These are phyloP conservation scores for Homalodisca vitripennis DNA, from an alignment of 1,140 invertebrate genomes.

Conservation along the genomic window DNA sequence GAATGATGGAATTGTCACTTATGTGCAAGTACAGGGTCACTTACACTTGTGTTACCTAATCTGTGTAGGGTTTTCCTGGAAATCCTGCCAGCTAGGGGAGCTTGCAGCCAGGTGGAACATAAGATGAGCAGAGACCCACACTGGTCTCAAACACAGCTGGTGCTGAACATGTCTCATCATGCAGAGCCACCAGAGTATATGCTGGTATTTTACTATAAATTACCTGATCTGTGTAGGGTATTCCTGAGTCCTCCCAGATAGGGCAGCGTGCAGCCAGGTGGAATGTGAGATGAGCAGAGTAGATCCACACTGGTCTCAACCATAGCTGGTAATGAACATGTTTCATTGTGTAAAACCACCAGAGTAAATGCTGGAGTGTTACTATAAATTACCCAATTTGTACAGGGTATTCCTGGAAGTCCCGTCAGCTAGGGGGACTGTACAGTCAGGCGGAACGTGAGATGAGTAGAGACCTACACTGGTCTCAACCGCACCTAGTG, in stretches of 20 bases:
- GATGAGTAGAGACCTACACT: neutral
- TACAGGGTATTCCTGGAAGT: neutral
- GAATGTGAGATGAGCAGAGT: no score
- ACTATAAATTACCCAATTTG: neutral
- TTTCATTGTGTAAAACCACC: neutral
- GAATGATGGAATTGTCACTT: no score
- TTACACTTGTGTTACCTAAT: no score
- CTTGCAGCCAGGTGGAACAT: neutral
- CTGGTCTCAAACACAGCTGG: neutral
- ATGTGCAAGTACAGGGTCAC: no score
- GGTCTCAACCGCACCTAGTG: neutral
- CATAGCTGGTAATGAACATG: neutral
- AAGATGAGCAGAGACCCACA: neutral
- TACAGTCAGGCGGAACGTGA: neutral
- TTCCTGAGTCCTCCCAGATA: no score
- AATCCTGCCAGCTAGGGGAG: neutral
- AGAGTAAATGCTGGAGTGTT: neutral
- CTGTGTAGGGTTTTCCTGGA: neutral
- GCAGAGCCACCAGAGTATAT: neutral
- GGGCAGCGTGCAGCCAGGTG: no score
- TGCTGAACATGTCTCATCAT: no score
- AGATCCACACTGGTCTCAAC: no score
- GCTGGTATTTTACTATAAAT: conserved; percentile 20
- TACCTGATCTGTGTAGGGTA: neutral
- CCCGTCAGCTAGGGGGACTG: neutral